Conservation (phyloP, 1,140 invertebrate species). For the Lepidurus couesii region DNA sequence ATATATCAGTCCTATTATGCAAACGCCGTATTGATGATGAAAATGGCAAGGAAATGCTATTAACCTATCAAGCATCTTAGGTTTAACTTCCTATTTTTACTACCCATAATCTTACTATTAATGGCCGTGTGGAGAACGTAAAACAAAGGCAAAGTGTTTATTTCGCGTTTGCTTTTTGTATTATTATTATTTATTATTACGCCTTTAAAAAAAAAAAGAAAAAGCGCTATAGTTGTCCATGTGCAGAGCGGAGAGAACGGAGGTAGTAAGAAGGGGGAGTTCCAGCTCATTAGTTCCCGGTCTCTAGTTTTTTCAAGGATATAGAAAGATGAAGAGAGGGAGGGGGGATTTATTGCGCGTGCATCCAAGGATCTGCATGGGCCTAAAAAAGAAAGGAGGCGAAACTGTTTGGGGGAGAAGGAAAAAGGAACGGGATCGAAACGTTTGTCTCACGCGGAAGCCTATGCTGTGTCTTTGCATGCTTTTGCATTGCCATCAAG, state of each 20-base stretch:
- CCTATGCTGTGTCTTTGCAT: not conserved
- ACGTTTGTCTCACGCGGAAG: not conserved
- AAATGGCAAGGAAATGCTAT: too few species aligned
- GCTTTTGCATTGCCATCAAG: not conserved
- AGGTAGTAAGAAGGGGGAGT: not conserved
- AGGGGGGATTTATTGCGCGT: not conserved
- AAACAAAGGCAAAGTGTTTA: too few species aligned
- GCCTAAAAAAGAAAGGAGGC: not conserved
- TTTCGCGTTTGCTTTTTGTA: too few species aligned
- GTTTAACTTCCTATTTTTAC: too few species aligned
- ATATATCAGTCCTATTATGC: too few species aligned
- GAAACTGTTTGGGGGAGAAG: not conserved
- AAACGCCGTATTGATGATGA: too few species aligned
- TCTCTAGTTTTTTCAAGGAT: not conserved
- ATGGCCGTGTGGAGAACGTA: too few species aligned
- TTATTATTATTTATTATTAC: too few species aligned
- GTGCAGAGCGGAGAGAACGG: not conserved
- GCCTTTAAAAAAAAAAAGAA: not conserved
- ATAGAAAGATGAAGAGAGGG: conserved; percentile 13
- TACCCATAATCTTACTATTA: too few species aligned
- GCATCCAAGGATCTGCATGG: not conserved
- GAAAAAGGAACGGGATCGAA: not conserved
- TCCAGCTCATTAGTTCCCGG: not conserved
- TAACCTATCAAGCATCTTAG: too few species aligned
- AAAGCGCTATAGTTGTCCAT: conserved; percentile 3